phyloP scores from a whole-genome alignment of 2,888 invertebrate genomes.

The Tryphoninae sp. region DNA sequence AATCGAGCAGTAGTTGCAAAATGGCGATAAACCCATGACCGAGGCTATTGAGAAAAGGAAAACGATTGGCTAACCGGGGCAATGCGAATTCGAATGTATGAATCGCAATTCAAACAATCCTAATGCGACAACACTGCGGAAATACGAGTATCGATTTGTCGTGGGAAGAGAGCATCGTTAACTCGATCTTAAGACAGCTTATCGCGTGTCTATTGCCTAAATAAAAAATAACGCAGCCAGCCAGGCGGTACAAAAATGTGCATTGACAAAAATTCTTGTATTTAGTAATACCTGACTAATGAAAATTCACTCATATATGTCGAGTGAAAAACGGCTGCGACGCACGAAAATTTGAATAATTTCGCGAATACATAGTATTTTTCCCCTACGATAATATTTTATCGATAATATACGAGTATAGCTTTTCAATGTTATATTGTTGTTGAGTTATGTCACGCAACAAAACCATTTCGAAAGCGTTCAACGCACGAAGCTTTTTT shows the following conservation, averaged over 20 bases:
- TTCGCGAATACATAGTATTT: too few relatives aligned
- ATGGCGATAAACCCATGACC: conserved; percentile 12
- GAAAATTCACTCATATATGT: too few relatives aligned
- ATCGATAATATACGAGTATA: background rate
- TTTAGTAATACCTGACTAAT: background rate
- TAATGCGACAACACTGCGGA: background rate
- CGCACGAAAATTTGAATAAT: too few relatives aligned
- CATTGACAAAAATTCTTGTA: background rate
- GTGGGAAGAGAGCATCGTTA: background rate
- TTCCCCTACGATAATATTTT: background rate
- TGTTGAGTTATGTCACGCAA: too few relatives aligned
- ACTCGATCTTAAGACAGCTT: background rate
- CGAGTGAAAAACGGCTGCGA: too few relatives aligned
- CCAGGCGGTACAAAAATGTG: background rate
- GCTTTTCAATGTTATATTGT: too few relatives aligned
- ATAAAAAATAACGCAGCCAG: background rate
- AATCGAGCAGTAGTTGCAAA: conserved; percentile 13
- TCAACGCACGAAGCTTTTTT: too few relatives aligned
- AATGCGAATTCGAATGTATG: background rate
- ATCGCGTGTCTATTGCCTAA: background rate
- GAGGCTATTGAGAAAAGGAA: conserved; percentile 7
- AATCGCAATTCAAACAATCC: conserved; percentile 18
- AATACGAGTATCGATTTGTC: background rate
- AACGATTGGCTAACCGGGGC: conserved; percentile 24
- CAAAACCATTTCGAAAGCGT: too few relatives aligned